Percentiles rank a stretch among this genome's conserved stretches.
phyloP scores from a whole-genome alignment of 2,888 invertebrate genomes.

The Ischnura elegans region DNA sequence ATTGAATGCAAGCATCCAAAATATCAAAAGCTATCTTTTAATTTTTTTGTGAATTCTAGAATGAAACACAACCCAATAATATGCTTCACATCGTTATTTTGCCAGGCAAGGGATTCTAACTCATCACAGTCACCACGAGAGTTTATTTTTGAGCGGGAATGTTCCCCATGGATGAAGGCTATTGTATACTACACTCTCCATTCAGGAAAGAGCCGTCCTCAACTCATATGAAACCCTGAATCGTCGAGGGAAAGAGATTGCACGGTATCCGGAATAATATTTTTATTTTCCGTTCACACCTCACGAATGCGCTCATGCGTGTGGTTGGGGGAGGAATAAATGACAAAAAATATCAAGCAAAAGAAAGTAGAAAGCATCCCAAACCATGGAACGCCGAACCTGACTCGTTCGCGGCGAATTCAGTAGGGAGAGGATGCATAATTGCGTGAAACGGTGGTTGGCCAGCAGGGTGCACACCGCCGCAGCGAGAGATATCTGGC shows the following conservation, averaged over 20 bases:
- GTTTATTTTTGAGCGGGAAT: too few relatives aligned
- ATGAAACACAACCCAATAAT: too few relatives aligned
- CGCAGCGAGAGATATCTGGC: neutral
- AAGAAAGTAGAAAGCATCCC: neutral
- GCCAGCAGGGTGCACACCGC: neutral
- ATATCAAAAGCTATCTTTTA: too few relatives aligned
- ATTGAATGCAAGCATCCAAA: too few relatives aligned
- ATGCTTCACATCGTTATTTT: too few relatives aligned
- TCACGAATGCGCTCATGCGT: neutral
- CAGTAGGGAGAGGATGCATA: neutral
- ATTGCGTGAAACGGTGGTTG: neutral
- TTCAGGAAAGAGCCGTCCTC: neutral
- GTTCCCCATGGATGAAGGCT: too few relatives aligned
- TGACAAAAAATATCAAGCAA: too few relatives aligned
- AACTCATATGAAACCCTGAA: neutral
- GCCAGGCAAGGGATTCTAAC: too few relatives aligned
- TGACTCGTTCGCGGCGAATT: neutral
- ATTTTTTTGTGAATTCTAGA: too few relatives aligned
- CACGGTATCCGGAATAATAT: neutral
- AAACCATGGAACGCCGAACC: neutral
- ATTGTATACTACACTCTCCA: too few relatives aligned
- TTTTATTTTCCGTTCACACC: neutral
- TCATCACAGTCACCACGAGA: too few relatives aligned
- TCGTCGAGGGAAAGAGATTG: neutral
- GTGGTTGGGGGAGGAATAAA: neutral